Percentiles rank a stretch among this genome's conserved stretches.
Evolutionary conservation across 2,797 vertebrate species (phyloP).

Genomic region (Geotrypetes seraphini): DNA sequence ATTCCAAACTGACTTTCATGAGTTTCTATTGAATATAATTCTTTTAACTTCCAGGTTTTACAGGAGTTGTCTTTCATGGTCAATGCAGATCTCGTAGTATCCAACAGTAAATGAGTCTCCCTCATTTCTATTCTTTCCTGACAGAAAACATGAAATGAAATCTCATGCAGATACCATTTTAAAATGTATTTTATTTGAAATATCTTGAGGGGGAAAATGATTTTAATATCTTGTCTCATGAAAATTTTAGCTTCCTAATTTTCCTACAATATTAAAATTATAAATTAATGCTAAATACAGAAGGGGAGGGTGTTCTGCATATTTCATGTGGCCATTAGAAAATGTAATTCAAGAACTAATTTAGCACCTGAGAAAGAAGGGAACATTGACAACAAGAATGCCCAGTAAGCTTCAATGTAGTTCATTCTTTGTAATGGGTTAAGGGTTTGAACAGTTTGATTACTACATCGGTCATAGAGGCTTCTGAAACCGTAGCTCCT

Average conservation of each 20-base stretch:
- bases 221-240: conserved; percentile 8
- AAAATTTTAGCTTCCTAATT: conserved; percentile 13
- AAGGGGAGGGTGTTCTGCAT: background rate
- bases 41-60: too few species aligned
- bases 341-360: background rate
- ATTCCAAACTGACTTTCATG: too few species aligned
- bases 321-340: conserved; percentile 1
- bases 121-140: too few species aligned
- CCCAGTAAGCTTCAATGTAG: background rate
- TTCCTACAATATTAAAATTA: conserved; percentile 10
- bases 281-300: conserved; percentile 5
- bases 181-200: conserved; percentile 11
- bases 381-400: background rate
- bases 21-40: too few species aligned
- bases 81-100: too few species aligned
- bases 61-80: too few species aligned
- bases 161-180: background rate
- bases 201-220: conserved; percentile 15
- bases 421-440: too few species aligned
- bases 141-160: conserved; percentile 7
- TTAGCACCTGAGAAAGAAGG: background rate
- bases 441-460: too few species aligned
- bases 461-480: too few species aligned
- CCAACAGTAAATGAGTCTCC: too few species aligned
- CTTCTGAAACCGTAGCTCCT: too few species aligned